Percentiles rank a stretch among this genome's conserved stretches.
These are phyloP conservation scores for Drosophila virilis DNA, from an alignment of 1,140 invertebrate genomes.

Conservation along the genomic window DNA sequence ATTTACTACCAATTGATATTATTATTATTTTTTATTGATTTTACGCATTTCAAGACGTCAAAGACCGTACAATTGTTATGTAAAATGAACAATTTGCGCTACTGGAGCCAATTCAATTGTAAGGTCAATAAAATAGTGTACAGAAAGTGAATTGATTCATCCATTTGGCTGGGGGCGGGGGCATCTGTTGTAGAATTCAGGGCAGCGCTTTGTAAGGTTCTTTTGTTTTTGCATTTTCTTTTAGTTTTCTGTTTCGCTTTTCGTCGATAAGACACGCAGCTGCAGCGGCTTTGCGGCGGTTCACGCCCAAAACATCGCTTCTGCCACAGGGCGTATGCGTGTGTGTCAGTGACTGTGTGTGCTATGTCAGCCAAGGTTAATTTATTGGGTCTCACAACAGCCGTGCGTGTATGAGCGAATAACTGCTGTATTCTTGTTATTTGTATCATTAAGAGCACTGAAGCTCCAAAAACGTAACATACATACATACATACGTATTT, in stretches of 20 bases:
- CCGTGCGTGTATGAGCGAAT: background rate
- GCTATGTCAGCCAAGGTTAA: constrained; percentile 27
- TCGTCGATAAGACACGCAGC: constrained; percentile 34
- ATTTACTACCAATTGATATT: background rate
- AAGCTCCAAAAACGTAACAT: background rate
- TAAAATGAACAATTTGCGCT: constrained; percentile 36
- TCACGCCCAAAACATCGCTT: constrained; percentile 45
- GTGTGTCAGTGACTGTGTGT: constrained; percentile 7
- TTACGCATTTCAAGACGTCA: constrained; percentile 8
- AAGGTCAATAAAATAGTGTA: constrained; percentile 54
- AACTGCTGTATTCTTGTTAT: background rate
- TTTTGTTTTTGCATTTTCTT: constrained; percentile 33
- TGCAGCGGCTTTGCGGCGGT: constrained; percentile 29
- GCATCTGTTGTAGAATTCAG: constrained; percentile 2
- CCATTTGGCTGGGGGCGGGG: constrained; percentile 30
- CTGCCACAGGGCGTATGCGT: constrained; percentile 25
- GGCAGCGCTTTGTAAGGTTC: constrained; percentile 23
- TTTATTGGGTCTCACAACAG: background rate
- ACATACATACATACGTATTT: too few relatives aligned
- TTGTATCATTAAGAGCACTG: constrained; percentile 4
- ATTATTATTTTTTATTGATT: constrained; percentile 23
- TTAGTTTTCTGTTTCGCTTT: constrained; percentile 23
- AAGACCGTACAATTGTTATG: constrained; percentile 34
- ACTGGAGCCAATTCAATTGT: constrained; percentile 42
- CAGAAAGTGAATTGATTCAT: constrained; percentile 63